Evolutionary conservation across 2,797 vertebrate genomes (phyloP).

Genomic region (Ceryle rudis): DNA sequence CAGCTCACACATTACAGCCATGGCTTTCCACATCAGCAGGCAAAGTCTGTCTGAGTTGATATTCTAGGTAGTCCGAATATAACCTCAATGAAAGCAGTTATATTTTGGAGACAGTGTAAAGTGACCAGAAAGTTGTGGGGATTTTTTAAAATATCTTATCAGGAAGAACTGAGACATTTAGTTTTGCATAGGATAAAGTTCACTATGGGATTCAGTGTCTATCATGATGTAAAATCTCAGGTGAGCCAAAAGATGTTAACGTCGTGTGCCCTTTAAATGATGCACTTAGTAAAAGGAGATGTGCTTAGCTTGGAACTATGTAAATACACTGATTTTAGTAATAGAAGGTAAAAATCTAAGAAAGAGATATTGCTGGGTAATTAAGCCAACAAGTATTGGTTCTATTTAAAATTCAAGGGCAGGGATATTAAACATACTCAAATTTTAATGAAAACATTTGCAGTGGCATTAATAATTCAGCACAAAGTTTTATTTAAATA

Average conservation of each 20-base stretch:
- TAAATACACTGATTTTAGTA: slow-evolving; percentile 48
- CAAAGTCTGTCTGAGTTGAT: background rate
- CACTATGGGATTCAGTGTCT: background rate
- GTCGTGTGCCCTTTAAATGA: slow-evolving; percentile 51
- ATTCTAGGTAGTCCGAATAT: background rate
- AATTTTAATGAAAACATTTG: slow-evolving; percentile 60
- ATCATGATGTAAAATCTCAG: slow-evolving; percentile 45
- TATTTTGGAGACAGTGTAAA: background rate
- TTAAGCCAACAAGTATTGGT: slow-evolving; percentile 33
- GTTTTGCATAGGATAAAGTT: slow-evolving; percentile 21
- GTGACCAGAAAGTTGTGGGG: background rate
- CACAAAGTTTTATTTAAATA: slow-evolving; percentile 42
- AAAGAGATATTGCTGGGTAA: slow-evolving; percentile 41
- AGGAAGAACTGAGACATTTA: background rate
- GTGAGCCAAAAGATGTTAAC: slow-evolving; percentile 57
- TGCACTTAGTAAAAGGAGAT: slow-evolving; percentile 24
- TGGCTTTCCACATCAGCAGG: background rate
- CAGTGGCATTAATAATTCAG: slow-evolving; percentile 47
- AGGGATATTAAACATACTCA: slow-evolving; percentile 47
- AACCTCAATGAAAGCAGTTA: background rate
- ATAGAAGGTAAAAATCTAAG: slow-evolving; percentile 50
- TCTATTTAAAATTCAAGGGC: slow-evolving; percentile 48
- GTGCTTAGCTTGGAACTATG: slow-evolving; percentile 47
- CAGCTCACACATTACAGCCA: background rate
- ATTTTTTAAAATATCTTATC: background rate